Conservation (phyloP, 35 echinoderm and acorn worm genomes). For the Lytechinus pictus region DNA sequence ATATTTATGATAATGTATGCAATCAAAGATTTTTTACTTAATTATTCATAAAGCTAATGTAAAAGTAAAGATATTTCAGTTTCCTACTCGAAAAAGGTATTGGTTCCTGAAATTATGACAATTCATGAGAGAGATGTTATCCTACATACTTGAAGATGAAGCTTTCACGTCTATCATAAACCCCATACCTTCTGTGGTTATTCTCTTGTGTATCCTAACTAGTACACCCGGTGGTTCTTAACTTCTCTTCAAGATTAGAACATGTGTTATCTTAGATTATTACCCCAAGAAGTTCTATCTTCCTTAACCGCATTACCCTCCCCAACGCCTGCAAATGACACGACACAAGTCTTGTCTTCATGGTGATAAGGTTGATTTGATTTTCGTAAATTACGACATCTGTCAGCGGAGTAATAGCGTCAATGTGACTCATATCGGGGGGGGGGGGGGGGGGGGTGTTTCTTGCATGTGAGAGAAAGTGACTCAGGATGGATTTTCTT, state of each 20-base stretch:
- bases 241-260: background rate
- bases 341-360: background rate
- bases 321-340: background rate
- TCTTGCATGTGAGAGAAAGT: background rate
- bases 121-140: no score
- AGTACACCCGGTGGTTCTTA: background rate
- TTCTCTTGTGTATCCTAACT: no score
- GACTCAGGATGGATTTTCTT: background rate
- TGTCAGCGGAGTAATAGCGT: constrained; percentile 15
- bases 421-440: background rate
- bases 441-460: background rate
- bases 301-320: background rate
- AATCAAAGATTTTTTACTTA: no score
- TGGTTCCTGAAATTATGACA: no score
- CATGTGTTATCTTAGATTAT: constrained; percentile 6
- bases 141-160: no score
- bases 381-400: constrained; percentile 30
- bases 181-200: no score
- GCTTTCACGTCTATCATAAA: no score
- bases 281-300: background rate
- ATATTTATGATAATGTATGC: no score
- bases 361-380: constrained; percentile 28
- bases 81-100: no score
- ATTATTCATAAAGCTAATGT: no score
- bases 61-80: no score